Conservation (phyloP, 2,888 invertebrate species). For the Agrochola macilenta region DNA sequence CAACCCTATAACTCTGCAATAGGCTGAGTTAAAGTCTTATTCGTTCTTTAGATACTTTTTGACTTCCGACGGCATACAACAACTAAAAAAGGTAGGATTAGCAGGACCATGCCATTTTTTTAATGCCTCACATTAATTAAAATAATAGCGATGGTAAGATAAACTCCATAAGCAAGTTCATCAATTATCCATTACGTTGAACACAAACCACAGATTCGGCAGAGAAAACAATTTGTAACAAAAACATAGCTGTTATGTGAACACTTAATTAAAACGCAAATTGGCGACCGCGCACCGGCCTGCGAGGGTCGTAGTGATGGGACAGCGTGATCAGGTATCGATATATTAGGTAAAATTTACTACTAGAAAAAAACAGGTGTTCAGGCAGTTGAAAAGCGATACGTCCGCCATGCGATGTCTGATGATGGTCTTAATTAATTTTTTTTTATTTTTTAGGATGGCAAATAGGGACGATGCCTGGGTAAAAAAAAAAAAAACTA, state of each 20-base stretch:
- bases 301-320: constrained; percentile 68
- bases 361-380: background rate
- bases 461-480: no score
- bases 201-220: constrained; percentile 70
- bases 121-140: constrained; percentile 3
- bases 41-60: background rate
- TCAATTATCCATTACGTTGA: constrained; percentile 54
- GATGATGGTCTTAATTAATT: no score
- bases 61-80: background rate
- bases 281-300: constrained; percentile 80
- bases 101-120: background rate
- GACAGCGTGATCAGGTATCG: constrained; percentile 38
- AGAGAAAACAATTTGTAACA: constrained; percentile 85
- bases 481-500: no score
- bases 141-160: constrained; percentile 14
- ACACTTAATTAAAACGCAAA: constrained; percentile 89
- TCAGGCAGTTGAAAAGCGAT: no score
- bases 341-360: constrained; percentile 5
- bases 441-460: no score
- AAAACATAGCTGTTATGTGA: constrained; percentile 85
- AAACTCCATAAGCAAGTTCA: constrained; percentile 40
- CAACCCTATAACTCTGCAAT: background rate
- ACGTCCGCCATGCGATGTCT: no score
- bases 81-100: background rate
- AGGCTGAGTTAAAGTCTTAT: background rate